These are phyloP conservation scores for Hiodon tergisus DNA, from an alignment of 2,113 vertebrate genomes.

Conservation along the genomic window DNA sequence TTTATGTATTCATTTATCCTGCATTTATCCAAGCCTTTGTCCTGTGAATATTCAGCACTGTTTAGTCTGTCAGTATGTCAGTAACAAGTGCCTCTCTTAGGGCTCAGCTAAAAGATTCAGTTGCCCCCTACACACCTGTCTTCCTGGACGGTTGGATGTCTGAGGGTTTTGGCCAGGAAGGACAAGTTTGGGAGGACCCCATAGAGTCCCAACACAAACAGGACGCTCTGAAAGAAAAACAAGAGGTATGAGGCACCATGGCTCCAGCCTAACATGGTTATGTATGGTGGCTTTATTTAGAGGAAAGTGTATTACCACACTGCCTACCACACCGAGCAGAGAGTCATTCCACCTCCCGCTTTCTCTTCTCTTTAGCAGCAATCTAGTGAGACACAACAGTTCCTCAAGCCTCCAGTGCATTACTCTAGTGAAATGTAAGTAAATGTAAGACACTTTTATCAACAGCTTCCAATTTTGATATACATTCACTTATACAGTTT, in stretches of 20 bases:
- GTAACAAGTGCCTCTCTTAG: conserved; percentile 40
- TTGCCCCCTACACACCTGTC: conserved; percentile 60
- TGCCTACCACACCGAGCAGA: not conserved
- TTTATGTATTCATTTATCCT: too few relatives aligned
- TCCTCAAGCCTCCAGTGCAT: conserved; percentile 15
- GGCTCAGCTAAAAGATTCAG: conserved; percentile 61
- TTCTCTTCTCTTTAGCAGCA: conserved; percentile 23
- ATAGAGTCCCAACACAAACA: conserved; percentile 74
- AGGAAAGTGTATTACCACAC: not conserved
- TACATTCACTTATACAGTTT: not conserved
- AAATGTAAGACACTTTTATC: not conserved
- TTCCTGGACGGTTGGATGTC: conserved; percentile 76
- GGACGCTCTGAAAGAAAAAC: conserved; percentile 59
- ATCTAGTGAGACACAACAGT: conserved; percentile 1
- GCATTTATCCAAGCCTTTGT: too few relatives aligned
- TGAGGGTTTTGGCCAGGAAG: conserved; percentile 49
- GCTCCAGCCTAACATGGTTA: not conserved
- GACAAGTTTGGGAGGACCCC: conserved; percentile 74
- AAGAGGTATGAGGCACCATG: conserved; percentile 43
- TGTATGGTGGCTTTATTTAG: not conserved
- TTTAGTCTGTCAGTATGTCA: not conserved
- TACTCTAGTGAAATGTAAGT: conserved; percentile 43
- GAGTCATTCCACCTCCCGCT: not conserved
- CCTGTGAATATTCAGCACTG: not conserved
- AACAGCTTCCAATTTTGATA: not conserved